phyloP scores from a whole-genome alignment of 2,113 vertebrate genomes.

The Chiloscyllium plagiosum region DNA sequence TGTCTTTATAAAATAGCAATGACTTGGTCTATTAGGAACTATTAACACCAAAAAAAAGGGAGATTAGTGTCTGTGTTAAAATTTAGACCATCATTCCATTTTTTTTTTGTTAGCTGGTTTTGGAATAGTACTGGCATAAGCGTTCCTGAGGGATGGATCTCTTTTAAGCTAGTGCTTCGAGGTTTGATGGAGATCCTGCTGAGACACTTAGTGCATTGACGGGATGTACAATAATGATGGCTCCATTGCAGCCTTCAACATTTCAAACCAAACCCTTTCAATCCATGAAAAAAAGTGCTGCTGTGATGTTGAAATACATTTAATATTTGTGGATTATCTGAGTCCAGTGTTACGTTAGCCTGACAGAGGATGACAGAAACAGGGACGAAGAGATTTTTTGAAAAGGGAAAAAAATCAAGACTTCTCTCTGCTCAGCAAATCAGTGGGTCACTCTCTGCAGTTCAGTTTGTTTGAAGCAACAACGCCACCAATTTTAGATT shows the following conservation, averaged over 20 bases:
- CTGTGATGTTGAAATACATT: background rate
- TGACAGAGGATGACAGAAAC: background rate
- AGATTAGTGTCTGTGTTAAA: background rate
- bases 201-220: background rate
- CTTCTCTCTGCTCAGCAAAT: background rate
- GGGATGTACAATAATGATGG: background rate
- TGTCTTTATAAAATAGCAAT: background rate
- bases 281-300: background rate
- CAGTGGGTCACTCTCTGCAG: background rate
- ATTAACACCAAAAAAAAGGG: background rate
- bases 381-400: background rate
- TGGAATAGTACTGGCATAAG: background rate
- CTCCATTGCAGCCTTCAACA: background rate
- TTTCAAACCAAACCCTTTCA: background rate
- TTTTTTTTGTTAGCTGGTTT: background rate
- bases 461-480: background rate
- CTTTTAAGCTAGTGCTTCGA: background rate
- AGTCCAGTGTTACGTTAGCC: background rate
- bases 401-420: background rate
- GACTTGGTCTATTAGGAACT: background rate
- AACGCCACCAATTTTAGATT: background rate
- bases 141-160: background rate
- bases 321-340: background rate
- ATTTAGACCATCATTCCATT: background rate
- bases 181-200: constrained; percentile 19